A percentile compares a stretch with the other conserved stretches of the same genome.
phyloP scores from a whole-genome alignment of 1,140 invertebrate genomes.

The Achatina immaculata region DNA sequence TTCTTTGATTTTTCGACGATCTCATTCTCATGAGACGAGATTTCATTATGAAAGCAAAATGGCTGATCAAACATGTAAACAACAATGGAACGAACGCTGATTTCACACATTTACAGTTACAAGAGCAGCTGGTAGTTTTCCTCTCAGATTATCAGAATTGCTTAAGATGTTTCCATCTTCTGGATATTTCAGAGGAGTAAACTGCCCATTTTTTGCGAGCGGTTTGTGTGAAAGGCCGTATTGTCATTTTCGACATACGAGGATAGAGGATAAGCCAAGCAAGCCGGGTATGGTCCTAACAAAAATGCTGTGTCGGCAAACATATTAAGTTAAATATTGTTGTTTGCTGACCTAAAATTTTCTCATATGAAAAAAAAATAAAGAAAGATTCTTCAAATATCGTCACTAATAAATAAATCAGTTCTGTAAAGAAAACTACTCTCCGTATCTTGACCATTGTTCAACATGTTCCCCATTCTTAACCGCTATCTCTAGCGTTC shows the following conservation, averaged over 20 bases:
- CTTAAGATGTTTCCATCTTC: conserved; percentile 84
- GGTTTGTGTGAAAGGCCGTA: conserved; percentile 86
- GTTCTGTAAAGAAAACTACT: too few species aligned
- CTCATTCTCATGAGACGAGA: background rate
- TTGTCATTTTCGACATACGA: conserved; percentile 88
- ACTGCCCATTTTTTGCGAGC: conserved; percentile 86
- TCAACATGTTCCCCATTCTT: too few species aligned
- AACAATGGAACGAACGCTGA: background rate
- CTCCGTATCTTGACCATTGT: too few species aligned
- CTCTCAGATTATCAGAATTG: background rate
- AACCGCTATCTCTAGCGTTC: too few species aligned
- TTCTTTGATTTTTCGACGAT: too few species aligned
- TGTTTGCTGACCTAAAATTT: too few species aligned
- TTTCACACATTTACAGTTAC: background rate
- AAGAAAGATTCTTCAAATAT: too few species aligned
- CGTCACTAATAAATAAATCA: too few species aligned
- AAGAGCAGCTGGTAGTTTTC: background rate
- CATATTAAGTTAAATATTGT: too few species aligned
- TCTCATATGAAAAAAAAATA: too few species aligned
- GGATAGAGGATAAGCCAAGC: conserved; percentile 40
- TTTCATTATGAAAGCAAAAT: conserved; percentile 16
- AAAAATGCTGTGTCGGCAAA: conserved; percentile 39
- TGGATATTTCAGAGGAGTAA: conserved; percentile 85
- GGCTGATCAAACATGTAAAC: conserved; percentile 3
- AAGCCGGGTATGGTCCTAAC: conserved; percentile 31